Percentiles rank a stretch among this genome's conserved stretches.
These are phyloP conservation scores for Temnothorax rugatulus DNA, from an alignment of 2,888 invertebrate species.

Conservation along the genomic window DNA sequence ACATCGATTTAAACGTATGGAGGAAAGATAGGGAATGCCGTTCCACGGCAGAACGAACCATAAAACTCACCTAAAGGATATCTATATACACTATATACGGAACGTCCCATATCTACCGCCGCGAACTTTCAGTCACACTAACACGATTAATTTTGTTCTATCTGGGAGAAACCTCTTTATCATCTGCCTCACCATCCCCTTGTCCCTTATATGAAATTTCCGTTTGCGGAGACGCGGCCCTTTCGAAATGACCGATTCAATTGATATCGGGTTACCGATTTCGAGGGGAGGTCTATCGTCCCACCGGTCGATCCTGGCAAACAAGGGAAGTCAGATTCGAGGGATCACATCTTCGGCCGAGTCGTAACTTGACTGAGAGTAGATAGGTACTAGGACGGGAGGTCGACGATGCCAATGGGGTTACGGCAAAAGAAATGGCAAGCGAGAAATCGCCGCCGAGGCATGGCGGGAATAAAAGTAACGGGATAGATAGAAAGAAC, in stretches of 20 bases:
- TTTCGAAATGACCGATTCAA: conserved; percentile 53
- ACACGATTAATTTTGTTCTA: conserved; percentile 12
- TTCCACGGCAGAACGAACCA: neutral
- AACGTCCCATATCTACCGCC: neutral
- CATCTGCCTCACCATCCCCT: neutral
- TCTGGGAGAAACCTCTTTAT: conserved; percentile 8
- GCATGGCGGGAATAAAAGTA: conserved; percentile 69
- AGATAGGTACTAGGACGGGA: conserved; percentile 52
- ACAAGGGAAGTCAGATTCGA: conserved; percentile 33
- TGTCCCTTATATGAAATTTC: conserved; percentile 23
- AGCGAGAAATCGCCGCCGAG: conserved; percentile 34
- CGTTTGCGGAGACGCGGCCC: neutral
- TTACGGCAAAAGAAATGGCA: conserved; percentile 52
- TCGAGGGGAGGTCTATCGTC: conserved; percentile 19
- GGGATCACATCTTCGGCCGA: conserved; percentile 8
- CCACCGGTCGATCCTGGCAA: conserved; percentile 21
- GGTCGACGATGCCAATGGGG: conserved; percentile 52
- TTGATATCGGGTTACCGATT: conserved; percentile 62
- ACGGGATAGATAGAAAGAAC: conserved; percentile 64
- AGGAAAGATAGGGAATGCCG: conserved; percentile 21
- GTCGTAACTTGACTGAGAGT: conserved; percentile 67
- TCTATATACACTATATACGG: neutral
- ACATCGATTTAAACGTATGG: conserved; percentile 43
- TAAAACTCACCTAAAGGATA: conserved; percentile 20
- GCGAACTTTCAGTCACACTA: neutral